Evolutionary conservation across 2,797 vertebrate genomes (phyloP), one percentile per base, ranked within the genome.

Genomic region (Sebastes nivosus): DNA sequence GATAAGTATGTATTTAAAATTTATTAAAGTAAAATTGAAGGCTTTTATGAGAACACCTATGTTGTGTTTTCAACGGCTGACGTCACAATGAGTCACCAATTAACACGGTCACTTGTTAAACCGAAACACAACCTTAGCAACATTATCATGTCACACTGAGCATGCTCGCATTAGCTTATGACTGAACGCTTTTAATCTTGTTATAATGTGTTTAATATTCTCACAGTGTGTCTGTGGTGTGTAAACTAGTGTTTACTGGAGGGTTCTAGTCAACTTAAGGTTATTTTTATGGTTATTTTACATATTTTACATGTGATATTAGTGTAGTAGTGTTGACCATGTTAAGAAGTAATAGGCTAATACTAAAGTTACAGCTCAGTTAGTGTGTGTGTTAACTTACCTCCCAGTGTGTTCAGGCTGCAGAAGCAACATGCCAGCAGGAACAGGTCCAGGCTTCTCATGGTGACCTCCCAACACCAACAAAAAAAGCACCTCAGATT

Each of bases 371-470:
- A 36, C 34, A 36, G 34, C 34, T 36, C 34, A 36, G 34, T 36
- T 36, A 36, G 34, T 36, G 11, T 36, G 34, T 34, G 11, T 50
- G 72, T 66, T 18, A 77, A 25, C 32, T 95, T 95, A 96, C 96
- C 95, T 93, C 88, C 93, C 50, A 87, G 3, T 24, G 81, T 69
- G 70, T 78, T 84, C 77, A 95, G 81, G 81, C 89, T 84, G 76
- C 71, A 91, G 3, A 96, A 36, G 77, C 89, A 94, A 78, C 90
- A 94, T 2, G 81, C 79, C 70, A 95, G 20, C 72, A 94, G 76
- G 58, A 96, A 5, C 75, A 93, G 70, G 66, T 89, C 89, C 70
- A 80, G 59, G 68, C 76, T 72, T 76, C 84, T 96, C 95, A 96
- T 96, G 58, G 67, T 63, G 69, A 76, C 72, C 59, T 36, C 24